These are phyloP conservation scores for Bombus ignitus DNA, from an alignment of 1,140 invertebrate genomes.

Conservation along the genomic window DNA sequence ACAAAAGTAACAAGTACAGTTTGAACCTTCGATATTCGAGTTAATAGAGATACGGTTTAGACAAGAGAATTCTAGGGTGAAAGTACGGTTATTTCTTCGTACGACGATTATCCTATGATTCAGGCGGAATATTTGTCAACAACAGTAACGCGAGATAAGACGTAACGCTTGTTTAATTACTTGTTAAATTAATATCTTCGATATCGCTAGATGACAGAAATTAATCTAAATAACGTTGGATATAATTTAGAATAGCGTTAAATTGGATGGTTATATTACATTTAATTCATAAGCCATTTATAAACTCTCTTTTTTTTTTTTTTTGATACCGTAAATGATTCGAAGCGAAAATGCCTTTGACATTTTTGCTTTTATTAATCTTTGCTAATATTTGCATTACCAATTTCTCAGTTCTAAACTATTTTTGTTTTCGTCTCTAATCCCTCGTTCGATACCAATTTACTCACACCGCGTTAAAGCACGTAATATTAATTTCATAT, in stretches of 20 bases:
- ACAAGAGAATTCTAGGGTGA: neutral
- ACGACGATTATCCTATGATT: neutral
- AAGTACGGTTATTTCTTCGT: neutral
- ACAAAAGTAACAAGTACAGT: neutral
- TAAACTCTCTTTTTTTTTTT: neutral
- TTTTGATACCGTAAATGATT: neutral
- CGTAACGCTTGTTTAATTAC: neutral
- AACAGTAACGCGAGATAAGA: neutral
- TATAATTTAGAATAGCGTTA: no score
- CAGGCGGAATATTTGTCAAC: neutral
- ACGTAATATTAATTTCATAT: neutral
- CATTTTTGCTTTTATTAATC: no score
- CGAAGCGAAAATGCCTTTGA: neutral
- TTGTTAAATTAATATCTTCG: no score
- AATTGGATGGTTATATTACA: no score
- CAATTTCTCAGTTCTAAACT: no score
- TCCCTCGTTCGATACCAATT: no score
- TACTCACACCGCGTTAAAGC: no score
- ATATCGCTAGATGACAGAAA: no score
- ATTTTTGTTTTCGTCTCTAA: no score
- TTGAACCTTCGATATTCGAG: neutral
- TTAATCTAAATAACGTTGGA: no score
- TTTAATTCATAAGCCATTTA: neutral
- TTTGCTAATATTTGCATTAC: no score
- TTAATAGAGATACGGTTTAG: neutral